phyloP scores from a whole-genome alignment of 1,140 invertebrate species.

The Camponotus pennsylvanicus region DNA sequence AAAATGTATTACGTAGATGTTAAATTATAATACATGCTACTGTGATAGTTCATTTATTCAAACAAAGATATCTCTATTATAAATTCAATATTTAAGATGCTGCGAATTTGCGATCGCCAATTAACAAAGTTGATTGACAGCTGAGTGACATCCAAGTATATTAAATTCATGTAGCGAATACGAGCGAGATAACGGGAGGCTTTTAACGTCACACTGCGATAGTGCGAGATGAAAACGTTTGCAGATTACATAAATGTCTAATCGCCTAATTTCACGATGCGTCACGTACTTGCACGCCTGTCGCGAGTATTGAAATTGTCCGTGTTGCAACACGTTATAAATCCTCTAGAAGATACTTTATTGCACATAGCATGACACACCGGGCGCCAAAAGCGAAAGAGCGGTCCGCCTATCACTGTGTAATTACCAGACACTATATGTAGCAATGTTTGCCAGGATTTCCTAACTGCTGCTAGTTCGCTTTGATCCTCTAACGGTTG shows the following conservation, averaged over 20 bases:
- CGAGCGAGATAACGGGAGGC: background rate
- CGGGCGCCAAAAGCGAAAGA: conserved; percentile 37
- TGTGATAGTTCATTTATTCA: background rate
- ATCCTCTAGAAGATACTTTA: conserved; percentile 65
- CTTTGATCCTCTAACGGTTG: conserved; percentile 27
- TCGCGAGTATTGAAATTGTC: conserved; percentile 51
- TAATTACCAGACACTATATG: conserved; percentile 64
- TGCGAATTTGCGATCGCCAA: conserved; percentile 5
- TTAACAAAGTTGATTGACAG: conserved; percentile 32
- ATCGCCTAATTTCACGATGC: conserved; percentile 57
- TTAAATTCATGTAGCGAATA: background rate
- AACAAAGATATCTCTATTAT: background rate
- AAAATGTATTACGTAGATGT: background rate
- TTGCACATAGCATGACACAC: conserved; percentile 38
- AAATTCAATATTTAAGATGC: background rate
- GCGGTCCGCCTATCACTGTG: conserved; percentile 60
- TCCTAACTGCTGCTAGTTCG: conserved; percentile 54
- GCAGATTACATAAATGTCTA: conserved; percentile 35
- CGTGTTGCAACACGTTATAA: conserved; percentile 65
- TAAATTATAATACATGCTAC: background rate
- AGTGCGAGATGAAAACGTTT: conserved; percentile 5
- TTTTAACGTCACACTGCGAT: background rate
- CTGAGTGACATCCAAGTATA: background rate
- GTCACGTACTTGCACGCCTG: conserved; percentile 24
- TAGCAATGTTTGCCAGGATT: conserved; percentile 64